Evolutionary conservation across 2,797 vertebrate species (phyloP), one percentile per base, ranked within the genome.

Genomic region (Scleropages formosus): DNA sequence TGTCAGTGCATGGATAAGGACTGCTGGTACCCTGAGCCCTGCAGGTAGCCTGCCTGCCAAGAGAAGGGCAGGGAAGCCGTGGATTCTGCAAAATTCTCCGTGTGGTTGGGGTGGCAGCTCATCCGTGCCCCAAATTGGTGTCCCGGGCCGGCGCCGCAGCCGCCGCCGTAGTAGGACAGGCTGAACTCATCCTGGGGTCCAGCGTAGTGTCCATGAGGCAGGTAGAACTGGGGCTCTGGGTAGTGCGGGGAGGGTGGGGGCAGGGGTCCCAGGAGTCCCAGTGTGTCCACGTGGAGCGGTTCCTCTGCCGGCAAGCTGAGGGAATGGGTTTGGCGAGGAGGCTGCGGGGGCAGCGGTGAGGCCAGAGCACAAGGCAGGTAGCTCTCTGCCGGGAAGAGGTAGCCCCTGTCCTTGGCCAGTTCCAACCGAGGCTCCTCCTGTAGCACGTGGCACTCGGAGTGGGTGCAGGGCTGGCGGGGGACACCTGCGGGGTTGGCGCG

Each of bases 21-120:
- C 80, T 90, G 91, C 78, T 92, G 90, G 46, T 83, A 85, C 4
- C 85, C 88, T 0, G 88, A 74, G 70, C 93, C 90, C 86, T 91
- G 91, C 81, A 93, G 79, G 72, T 85, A 89, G 77, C 92, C 86
- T 83, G 91, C 87, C 70, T 93, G 95, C 95, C 95, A 96, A 53
- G 91, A 78, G 7, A 89, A 84, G 0, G 87, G 79, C 1, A 88
- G 81, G 0, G 89, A 47, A 7, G 88, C 78, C 60, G 82, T 74
- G 0, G 93, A 76, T 3, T 91, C 90, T 8, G 10, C 83, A 67
- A 81, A 89, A 72, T 67, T 81, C 81, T 92, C 92, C 27, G 67
- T 2, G 76, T 85, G 81, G 72, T 86, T 90, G 65, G 92, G 93
- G 72, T 88, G 88, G 80, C 89, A 93, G 77, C 87, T 80, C 11